These are phyloP conservation scores for Eueremaeus valkanovi DNA, from an alignment of 2,888 invertebrate species.

Conservation along the genomic window DNA sequence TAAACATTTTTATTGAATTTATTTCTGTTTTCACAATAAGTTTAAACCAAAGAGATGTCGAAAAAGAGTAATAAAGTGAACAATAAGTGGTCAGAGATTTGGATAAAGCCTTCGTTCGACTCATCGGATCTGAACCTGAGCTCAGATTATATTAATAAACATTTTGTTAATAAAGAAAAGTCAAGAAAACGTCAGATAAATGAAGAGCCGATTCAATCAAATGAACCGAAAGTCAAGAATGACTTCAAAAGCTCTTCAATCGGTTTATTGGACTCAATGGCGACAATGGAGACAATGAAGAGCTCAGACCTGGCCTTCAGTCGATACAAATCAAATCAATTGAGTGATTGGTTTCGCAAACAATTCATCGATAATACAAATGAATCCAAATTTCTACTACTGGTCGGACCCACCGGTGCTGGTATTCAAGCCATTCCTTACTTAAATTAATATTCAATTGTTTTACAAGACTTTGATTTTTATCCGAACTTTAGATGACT, in stretches of 20 bases:
- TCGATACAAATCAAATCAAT: conserved; percentile 15
- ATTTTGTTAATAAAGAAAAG: neutral
- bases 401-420: conserved; percentile 32
- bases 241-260: neutral
- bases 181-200: neutral
- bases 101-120: conserved; percentile 14
- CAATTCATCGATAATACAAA: neutral
- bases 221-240: neutral
- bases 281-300: neutral
- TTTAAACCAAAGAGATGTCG: neutral
- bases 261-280: conserved; percentile 9
- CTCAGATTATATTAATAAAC: neutral
- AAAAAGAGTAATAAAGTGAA: neutral
- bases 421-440: neutral
- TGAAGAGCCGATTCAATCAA: neutral
- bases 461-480: too few species aligned
- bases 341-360: conserved; percentile 8
- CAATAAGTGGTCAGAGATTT: neutral
- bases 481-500: too few species aligned
- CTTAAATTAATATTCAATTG: neutral
- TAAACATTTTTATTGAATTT: neutral
- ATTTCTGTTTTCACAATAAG: neutral
- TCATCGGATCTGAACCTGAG: neutral
- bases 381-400: conserved; percentile 3
- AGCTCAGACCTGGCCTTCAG: conserved; percentile 24